Conservation (phyloP, 2,797 vertebrate species). For the Siniperca undulata region DNA sequence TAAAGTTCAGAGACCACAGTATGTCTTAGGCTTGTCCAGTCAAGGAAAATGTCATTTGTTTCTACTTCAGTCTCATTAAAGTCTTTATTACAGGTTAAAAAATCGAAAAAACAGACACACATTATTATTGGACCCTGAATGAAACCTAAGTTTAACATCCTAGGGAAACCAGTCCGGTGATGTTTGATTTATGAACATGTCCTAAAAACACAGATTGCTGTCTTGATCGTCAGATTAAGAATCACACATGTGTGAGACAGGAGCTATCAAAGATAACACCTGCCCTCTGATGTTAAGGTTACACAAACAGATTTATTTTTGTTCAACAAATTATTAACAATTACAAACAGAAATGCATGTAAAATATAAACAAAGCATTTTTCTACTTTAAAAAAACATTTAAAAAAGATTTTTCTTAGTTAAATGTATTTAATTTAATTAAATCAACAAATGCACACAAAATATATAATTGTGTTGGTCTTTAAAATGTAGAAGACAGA, state of each 20-base stretch:
- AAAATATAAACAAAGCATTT: not conserved
- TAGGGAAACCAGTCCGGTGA: not conserved
- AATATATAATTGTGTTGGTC: not conserved
- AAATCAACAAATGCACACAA: not conserved
- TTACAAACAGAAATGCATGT: not conserved
- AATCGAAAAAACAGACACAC: not conserved
- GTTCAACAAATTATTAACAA: not conserved
- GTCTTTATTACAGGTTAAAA: not conserved
- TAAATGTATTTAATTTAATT: not conserved
- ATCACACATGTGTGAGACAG: not conserved
- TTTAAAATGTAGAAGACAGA: not conserved
- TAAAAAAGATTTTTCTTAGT: not conserved
- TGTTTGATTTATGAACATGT: not conserved
- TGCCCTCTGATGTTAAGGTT: not conserved
- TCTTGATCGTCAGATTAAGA: not conserved
- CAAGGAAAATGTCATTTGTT: not conserved
- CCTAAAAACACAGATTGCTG: not conserved
- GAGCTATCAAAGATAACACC: no score
- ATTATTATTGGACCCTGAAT: not conserved
- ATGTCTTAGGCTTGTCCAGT: not conserved
- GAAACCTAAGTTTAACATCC: not conserved
- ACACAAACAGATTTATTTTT: not conserved
- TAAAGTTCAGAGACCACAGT: not conserved
- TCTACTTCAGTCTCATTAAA: not conserved
- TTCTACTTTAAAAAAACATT: not conserved